Percentiles rank a stretch among this genome's conserved stretches.
Evolutionary conservation across 2,888 invertebrate species (phyloP).

Genomic region (Amiota communis): DNA sequence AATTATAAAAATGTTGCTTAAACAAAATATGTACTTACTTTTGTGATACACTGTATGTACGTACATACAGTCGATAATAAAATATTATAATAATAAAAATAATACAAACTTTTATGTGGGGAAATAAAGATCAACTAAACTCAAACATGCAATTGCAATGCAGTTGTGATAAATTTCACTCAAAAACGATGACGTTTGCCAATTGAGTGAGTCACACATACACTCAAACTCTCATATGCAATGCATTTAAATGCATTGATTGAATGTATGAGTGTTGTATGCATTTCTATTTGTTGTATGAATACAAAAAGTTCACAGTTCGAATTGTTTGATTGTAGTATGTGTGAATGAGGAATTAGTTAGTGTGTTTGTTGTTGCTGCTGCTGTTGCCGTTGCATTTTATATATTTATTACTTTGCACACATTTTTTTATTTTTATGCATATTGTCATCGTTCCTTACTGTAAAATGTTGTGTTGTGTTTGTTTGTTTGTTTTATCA

Average conservation of each 20-base stretch:
- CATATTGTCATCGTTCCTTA: conserved; percentile 21
- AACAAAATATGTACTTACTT: too few relatives aligned
- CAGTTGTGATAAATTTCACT: conserved; percentile 57
- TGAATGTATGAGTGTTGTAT: not conserved
- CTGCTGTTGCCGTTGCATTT: conserved; percentile 20
- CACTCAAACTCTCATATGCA: not conserved
- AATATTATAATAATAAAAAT: too few relatives aligned
- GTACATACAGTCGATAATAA: too few relatives aligned
- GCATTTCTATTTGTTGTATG: not conserved
- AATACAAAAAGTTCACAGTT: not conserved
- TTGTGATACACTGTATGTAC: too few relatives aligned
- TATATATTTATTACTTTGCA: not conserved
- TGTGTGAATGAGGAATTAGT: conserved; percentile 15
- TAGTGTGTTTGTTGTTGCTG: conserved; percentile 53
- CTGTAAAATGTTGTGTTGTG: conserved; percentile 7
- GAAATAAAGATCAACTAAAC: conserved; percentile 45
- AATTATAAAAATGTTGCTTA: too few relatives aligned
- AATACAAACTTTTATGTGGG: too few relatives aligned
- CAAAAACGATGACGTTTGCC: conserved; percentile 9
- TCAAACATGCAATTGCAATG: conserved; percentile 43
- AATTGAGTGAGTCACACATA: conserved; percentile 18
- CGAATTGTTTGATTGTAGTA: not conserved
- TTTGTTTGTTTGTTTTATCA: conserved; percentile 1
- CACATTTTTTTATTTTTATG: not conserved
- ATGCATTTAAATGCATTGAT: not conserved